Percentiles rank a stretch among this genome's conserved stretches.
phyloP scores from a whole-genome alignment of 1,140 invertebrate genomes.

The Charaxes varanes region DNA sequence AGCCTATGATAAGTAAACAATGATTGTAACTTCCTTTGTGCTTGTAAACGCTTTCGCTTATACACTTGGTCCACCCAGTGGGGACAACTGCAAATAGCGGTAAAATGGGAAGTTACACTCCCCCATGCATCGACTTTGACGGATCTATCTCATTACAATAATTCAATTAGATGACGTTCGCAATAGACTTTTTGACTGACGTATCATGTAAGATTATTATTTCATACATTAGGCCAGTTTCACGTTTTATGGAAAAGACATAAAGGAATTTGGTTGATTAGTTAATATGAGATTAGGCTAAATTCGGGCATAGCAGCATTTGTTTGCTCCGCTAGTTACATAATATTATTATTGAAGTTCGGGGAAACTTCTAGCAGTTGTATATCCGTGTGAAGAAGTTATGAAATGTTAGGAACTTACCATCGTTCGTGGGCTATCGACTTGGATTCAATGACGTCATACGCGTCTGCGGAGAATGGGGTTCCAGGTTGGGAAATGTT shows the following conservation, averaged over 20 bases:
- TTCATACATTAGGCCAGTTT: too few relatives aligned
- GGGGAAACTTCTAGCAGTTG: background rate
- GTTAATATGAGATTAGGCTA: too few relatives aligned
- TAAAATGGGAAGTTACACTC: conserved; percentile 49
- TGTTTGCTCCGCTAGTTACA: too few relatives aligned
- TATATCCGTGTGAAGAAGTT: conserved; percentile 9
- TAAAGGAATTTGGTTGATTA: too few relatives aligned
- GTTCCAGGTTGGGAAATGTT: conserved; percentile 4
- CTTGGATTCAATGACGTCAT: conserved; percentile 13
- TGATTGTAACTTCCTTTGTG: too few relatives aligned
- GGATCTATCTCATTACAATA: conserved; percentile 52
- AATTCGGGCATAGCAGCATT: too few relatives aligned
- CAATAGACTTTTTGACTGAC: too few relatives aligned
- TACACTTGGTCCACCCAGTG: conserved; percentile 19
- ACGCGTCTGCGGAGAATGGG: conserved; percentile 5
- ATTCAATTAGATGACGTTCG: too few relatives aligned
- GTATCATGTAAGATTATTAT: too few relatives aligned
- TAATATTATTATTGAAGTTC: too few relatives aligned
- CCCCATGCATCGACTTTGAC: conserved; percentile 45
- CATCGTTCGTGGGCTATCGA: conserved; percentile 14
- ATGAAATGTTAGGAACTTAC: conserved; percentile 16
- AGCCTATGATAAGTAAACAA: too few relatives aligned
- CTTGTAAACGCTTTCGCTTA: background rate
- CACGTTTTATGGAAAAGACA: too few relatives aligned
- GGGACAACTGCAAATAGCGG: conserved; percentile 59